Evolutionary conservation across 2,113 vertebrate species (phyloP), one percentile per base, ranked within the genome.

Genomic region (Oxyura jamaicensis): DNA sequence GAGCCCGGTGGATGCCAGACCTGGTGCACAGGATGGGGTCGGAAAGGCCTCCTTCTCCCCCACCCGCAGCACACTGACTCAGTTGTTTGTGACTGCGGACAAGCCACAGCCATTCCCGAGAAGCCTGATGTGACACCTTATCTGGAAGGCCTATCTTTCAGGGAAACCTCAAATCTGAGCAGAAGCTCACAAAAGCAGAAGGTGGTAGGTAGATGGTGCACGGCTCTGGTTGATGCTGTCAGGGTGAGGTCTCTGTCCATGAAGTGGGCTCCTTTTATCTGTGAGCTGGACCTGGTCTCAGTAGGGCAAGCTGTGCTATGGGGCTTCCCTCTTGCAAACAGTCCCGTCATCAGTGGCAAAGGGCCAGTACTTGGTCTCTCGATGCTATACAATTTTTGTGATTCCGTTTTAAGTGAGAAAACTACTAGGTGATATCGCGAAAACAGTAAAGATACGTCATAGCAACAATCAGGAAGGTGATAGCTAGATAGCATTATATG

Each of bases 281-380:
- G 39, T 53, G 83, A 76, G 53, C 67, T 48, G 46, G 18, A 58
- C 21, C n/a, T 35, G 26, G 12, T 50, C 31, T 36, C 41, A 41
- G 18, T 1, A 28, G 48, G 36, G 14, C 50, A 42, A 65, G 74
- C 42, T 21, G 35, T 3, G 22, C 67, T 93, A 36, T 14, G 58
- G 62, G n/a, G 8, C 29, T 91, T 88, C 50, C 44, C 41, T 53
- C 29, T 58, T 86, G 58, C 67, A 68, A 26, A 73, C 11, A 58
- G 35, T 26, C 29, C 48, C 3, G 6, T n/a, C 1, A 4, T 8
- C 0, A 0, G 29, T 5, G 23, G 65, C 55, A 91, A 41, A 20
- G 1, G 10, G 69, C 5, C 48, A 36, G 26, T 19, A 31, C n/a
- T 63, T 25, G 42, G 75, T 28, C 26, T 22, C 33, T 26, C 46